Evolutionary conservation across 2,888 invertebrate genomes (phyloP), one percentile per base, ranked within the genome.

Genomic region (Drosophila cognata): DNA sequence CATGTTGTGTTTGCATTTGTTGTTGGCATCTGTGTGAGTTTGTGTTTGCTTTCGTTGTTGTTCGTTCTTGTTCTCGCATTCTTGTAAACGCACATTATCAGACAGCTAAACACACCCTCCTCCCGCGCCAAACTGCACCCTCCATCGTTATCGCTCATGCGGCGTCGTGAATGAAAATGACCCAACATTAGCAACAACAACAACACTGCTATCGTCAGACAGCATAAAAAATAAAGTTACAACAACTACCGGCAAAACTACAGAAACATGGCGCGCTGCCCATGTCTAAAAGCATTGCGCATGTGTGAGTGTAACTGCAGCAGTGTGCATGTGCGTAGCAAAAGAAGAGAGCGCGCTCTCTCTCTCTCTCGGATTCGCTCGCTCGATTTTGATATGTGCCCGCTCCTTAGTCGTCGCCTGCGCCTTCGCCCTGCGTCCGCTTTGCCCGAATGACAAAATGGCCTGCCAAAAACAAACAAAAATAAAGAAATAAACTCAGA

Each of bases 21-120:
- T 78, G 78, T 51, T 52, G 71, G 61, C 46, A 10, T 77, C 62
- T 66, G 41, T 62, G 73, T 29, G 63, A 59, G 78, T 61, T 73
- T 78, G 61, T 78, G 53, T 78, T 78, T 73, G 79, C 60, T 60
- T 65, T 64, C 36, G 76, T 65, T 80, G 64, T 71, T 81, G 74
- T 55, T 63, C 55, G 36, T 71, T 56, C 51, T 61, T 48, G 62
- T 56, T 59, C 56, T 51, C 48, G 55, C 59, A 67, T 62, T 81
- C 77, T 78, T 78, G 56, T 68, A 78, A 79, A 74, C 79, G 78
- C 82, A 79, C 82, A 79, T 69, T 79, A 79, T 82, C 82, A 69
- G 82, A 43, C 63, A 58, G 51, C 56, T 60, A 51, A 77, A 58
- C 59, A n/a, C 38, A 29, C 18, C 41, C 28, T 13, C 7, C 38